A percentile compares a stretch with the other conserved stretches of the same genome.
These are phyloP conservation scores for Neolamprologus tretocephalus DNA, from an alignment of 2,113 vertebrate species.

Conservation along the genomic window DNA sequence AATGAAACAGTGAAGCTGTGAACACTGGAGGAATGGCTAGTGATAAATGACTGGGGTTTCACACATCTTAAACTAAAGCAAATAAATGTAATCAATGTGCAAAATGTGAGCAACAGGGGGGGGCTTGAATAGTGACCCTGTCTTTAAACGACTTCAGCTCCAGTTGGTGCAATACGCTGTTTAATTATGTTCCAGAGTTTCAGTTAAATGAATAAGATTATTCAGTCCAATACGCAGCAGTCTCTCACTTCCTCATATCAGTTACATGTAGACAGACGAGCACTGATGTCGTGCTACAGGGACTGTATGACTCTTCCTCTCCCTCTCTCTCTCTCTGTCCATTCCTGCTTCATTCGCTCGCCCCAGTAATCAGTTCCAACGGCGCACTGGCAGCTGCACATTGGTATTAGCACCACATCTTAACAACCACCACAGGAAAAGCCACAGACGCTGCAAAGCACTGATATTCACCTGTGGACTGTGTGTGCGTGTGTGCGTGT, in stretches of 20 bases:
- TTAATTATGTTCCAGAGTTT: background rate
- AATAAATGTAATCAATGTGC: background rate
- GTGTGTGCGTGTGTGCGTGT: background rate
- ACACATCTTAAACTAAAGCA: conserved; percentile 2
- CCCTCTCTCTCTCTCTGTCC: background rate
- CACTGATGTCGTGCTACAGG: background rate
- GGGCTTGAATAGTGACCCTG: background rate
- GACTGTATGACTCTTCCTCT: background rate
- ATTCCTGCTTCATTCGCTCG: background rate
- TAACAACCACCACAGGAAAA: background rate
- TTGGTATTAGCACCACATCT: conserved; percentile 45
- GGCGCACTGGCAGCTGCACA: conserved; percentile 44
- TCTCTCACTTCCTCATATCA: background rate
- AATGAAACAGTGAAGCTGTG: conserved; percentile 27
- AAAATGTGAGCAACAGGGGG: background rate
- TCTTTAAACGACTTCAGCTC: background rate
- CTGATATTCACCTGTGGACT: conserved; percentile 19
- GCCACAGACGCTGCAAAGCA: background rate
- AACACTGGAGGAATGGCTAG: background rate
- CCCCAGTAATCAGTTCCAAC: background rate
- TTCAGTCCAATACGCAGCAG: background rate
- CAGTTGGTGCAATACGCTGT: background rate
- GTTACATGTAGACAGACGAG: background rate
- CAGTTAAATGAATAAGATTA: background rate
- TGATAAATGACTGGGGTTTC: conserved; percentile 19